Evolutionary conservation across 2,888 invertebrate genomes (phyloP), one percentile per base, ranked within the genome.

Genomic region (Epirrita christyi): DNA sequence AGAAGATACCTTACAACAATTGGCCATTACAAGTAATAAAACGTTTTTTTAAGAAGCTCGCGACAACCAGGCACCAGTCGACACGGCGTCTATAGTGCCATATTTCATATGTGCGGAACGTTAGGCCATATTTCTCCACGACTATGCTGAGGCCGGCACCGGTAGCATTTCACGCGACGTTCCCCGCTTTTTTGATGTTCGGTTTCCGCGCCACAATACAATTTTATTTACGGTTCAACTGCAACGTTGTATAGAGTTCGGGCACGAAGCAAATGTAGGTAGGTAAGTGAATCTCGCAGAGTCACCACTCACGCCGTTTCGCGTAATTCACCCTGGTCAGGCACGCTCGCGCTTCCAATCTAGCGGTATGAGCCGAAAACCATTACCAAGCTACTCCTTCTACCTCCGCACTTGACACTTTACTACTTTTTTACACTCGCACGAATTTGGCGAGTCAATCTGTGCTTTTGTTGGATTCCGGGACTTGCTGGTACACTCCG

Each of bases 121-220:
- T 77, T 79, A 63, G 73, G 72, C 81, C 79, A 85, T 88, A 89
- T 86, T 86, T 89, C 83, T 81, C 73, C 73, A 75, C 79, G 81
- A 82, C 80, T 85, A 80, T 77, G 73, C 77, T 80, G 63, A 79
- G 78, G 72, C 75, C 73, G 70, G 73, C 72, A 79, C 81, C 84
- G 85, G 85, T 81, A 84, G 80, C 83, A 80, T 84, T 89, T 87
- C 87, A 89, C 86, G 86, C 86, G 84, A 86, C 79, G 76, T 77
- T 82, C 79, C 71, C 81, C 81, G 80, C 80, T 85, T 85, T 87
- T 87, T 87, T 79, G 81, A 88, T 84, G 81, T 81, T 84, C 80
- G 81, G 81, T 85, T 88, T 86, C 87, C 85, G 83, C 78, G 71
- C 80, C 78, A 85, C 83, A 85, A 83, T 82, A 78, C 76, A 76